Conservation (phyloP, 2,113 vertebrate species). For the Verasper variegatus region DNA sequence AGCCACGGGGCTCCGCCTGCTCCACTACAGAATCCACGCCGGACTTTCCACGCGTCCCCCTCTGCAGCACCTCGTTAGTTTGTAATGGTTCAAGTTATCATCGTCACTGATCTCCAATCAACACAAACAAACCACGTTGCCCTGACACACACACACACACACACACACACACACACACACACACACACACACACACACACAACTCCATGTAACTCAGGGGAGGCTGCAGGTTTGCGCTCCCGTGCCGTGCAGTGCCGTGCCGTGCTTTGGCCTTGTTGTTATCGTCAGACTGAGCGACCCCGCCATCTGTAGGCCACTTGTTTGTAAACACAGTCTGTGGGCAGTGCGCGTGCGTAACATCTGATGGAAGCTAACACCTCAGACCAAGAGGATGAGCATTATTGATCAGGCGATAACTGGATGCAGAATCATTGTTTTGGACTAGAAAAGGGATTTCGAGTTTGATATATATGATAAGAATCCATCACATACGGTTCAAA, state of each 20-base stretch:
- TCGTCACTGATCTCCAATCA: neutral
- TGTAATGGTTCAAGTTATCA: slow-evolving; percentile 15
- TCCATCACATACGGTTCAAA: no score
- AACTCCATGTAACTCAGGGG: neutral
- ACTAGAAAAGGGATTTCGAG: neutral
- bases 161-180: no score
- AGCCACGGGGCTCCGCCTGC: neutral
- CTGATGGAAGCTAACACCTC: neutral
- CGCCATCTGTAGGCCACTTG: slow-evolving; percentile 64
- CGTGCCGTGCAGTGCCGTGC: neutral
- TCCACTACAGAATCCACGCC: slow-evolving; percentile 67
- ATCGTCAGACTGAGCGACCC: slow-evolving; percentile 41
- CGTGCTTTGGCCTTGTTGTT: slow-evolving; percentile 30
- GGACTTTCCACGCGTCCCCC: slow-evolving; percentile 47
- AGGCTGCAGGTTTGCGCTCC: neutral
- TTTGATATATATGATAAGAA: no score
- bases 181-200: neutral
- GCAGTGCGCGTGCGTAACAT: neutral
- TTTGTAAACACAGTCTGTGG: slow-evolving; percentile 81
- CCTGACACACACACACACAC: neutral
- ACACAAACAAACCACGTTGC: neutral
- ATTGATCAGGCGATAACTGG: neutral
- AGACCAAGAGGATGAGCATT: slow-evolving; percentile 5
- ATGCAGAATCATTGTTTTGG: neutral
- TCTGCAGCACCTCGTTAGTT: slow-evolving; percentile 69